Conservation (phyloP, 2,888 invertebrate species). For the Philonicus albiceps region DNA sequence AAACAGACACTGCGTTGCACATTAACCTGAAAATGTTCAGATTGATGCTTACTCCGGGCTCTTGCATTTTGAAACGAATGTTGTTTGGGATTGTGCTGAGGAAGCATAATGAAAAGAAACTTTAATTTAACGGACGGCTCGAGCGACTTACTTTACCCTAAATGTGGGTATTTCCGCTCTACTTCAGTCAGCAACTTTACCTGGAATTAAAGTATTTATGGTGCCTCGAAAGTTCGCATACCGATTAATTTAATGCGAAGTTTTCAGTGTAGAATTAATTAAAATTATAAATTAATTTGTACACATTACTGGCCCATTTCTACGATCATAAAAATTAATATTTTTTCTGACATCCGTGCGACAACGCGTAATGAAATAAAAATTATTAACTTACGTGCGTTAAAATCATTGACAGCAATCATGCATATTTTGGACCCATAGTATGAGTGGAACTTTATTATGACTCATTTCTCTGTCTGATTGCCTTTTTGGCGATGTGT, state of each 20-base stretch:
- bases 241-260: neutral
- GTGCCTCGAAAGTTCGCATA: neutral
- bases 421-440: too few species aligned
- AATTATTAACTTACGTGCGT: too few species aligned
- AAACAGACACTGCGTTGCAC: constrained; percentile 3
- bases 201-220: neutral
- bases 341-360: neutral
- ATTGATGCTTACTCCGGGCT: constrained; percentile 13
- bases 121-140: neutral
- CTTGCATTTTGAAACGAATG: neutral
- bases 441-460: too few species aligned
- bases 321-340: neutral
- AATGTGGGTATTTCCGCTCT: neutral
- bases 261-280: neutral
- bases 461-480: too few species aligned
- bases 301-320: neutral
- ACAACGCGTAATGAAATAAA: neutral
- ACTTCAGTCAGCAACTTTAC: neutral
- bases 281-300: neutral
- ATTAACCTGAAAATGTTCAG: constrained; percentile 10
- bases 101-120: constrained; percentile 6
- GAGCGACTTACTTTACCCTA: neutral
- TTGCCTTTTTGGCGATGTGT: too few species aligned
- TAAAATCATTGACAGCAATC: too few species aligned
- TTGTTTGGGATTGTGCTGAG: neutral